Evolutionary conservation across 1,140 invertebrate species (phyloP).

Genomic region (Diplogasteroides magnus): DNA sequence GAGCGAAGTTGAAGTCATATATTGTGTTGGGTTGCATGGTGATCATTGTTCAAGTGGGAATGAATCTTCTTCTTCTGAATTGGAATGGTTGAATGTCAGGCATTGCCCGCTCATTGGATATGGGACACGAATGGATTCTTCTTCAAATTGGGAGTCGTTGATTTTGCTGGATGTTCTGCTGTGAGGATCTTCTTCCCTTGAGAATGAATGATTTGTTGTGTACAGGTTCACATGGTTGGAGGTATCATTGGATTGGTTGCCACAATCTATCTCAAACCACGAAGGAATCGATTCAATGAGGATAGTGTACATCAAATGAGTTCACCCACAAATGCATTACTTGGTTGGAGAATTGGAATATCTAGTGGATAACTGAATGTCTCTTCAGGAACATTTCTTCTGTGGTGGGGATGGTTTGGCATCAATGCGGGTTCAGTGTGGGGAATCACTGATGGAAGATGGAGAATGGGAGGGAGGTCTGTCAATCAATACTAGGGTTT

Average conservation of each 20-base stretch:
- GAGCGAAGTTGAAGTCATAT: conserved; percentile 81
- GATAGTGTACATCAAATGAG: conserved; percentile 65
- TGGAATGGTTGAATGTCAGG: conserved; percentile 55
- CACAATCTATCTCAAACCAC: conserved; percentile 78
- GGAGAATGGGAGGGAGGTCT: conserved; percentile 74
- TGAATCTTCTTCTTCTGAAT: no score
- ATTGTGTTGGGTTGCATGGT: conserved; percentile 81
- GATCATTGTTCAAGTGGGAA: conserved; percentile 71
- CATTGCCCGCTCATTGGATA: conserved; percentile 83
- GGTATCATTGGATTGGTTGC: conserved; percentile 73
- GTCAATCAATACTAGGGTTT: no score
- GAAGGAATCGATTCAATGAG: conserved; percentile 65
- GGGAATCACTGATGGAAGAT: conserved; percentile 68
- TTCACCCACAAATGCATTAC: conserved; percentile 79
- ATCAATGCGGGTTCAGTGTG: conserved; percentile 75
- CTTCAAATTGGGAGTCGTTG: conserved; percentile 72
- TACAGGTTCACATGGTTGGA: conserved; percentile 76
- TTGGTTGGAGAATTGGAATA: conserved; percentile 62
- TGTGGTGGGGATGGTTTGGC: conserved; percentile 90
- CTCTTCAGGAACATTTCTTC: conserved; percentile 69
- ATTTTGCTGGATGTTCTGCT: conserved; percentile 80
- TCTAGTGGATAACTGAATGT: no score
- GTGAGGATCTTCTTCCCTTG: conserved; percentile 45
- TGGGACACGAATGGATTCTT: conserved; percentile 81
- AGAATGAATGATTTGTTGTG: conserved; percentile 12